Conservation (phyloP, 2,113 vertebrate genomes). For the Microtus pennsylvanicus region DNA sequence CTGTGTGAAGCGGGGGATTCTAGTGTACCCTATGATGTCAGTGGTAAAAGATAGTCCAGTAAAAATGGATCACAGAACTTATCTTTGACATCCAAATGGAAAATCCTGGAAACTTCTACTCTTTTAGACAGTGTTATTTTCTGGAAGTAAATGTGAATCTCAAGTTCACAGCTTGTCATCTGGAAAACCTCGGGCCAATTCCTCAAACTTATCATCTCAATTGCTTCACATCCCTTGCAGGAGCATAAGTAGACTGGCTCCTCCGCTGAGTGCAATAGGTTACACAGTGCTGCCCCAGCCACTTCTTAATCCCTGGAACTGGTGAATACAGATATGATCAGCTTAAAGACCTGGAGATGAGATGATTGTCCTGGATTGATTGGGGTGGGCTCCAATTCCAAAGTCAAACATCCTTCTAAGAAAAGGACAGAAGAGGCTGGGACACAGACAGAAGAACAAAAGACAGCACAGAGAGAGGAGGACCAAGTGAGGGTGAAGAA, state of each 20-base stretch:
- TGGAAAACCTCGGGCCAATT: neutral
- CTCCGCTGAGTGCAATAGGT: neutral
- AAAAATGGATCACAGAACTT: neutral
- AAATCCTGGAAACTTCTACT: neutral
- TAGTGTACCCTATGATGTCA: neutral
- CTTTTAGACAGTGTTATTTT: neutral
- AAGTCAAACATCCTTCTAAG: neutral
- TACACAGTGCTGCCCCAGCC: neutral
- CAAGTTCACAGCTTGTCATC: neutral
- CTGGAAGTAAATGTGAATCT: neutral
- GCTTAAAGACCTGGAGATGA: neutral
- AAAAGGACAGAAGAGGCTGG: neutral
- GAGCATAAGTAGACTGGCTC: neutral
- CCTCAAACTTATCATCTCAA: neutral
- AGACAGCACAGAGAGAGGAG: neutral
- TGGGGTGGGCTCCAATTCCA: neutral
- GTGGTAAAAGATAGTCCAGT: neutral
- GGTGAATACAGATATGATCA: neutral
- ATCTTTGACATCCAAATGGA: constrained; percentile 12
- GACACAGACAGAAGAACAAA: neutral
- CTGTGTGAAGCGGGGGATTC: neutral
- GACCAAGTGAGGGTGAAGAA: neutral
- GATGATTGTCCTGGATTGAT: neutral
- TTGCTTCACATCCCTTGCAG: neutral
- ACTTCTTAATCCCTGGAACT: neutral